Evolutionary conservation across 2,888 invertebrate genomes (phyloP).

Genomic region (Dryobota labecula): DNA sequence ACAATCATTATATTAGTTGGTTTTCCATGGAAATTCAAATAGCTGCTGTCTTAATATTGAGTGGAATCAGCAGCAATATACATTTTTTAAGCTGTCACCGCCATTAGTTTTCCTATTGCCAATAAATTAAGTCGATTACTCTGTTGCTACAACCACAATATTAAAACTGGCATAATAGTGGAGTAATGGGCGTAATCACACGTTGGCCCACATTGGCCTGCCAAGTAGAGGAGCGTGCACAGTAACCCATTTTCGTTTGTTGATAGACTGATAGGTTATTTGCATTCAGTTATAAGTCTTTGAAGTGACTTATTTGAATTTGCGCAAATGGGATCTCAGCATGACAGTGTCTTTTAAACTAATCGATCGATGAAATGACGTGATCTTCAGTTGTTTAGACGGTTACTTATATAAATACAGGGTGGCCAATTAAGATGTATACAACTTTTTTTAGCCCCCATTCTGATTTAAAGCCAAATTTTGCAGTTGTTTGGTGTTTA

Average conservation of each 20-base stretch:
- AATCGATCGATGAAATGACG: conserved; percentile 35
- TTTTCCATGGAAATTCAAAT: conserved; percentile 14
- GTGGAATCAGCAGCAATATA: conserved; percentile 4
- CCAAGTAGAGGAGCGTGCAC: conserved; percentile 29
- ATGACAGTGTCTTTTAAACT: conserved; percentile 38
- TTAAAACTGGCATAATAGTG: conserved; percentile 33
- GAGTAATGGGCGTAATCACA: conserved; percentile 18
- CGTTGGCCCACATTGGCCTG: conserved; percentile 29
- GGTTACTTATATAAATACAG: too few relatives aligned
- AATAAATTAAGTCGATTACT: conserved; percentile 32
- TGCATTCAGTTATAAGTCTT: conserved; percentile 15
- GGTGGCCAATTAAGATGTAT: too few relatives aligned
- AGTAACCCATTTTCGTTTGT: conserved; percentile 19
- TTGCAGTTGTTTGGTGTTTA: too few relatives aligned
- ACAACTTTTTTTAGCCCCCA: too few relatives aligned
- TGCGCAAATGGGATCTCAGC: conserved; percentile 31
- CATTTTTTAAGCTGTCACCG: conserved; percentile 21
- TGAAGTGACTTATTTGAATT: conserved; percentile 27
- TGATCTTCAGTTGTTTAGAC: conserved; percentile 21
- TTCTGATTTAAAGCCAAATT: too few relatives aligned
- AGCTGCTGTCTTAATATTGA: neutral
- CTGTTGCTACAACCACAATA: conserved; percentile 25
- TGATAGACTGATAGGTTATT: conserved; percentile 11
- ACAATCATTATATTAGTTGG: neutral
- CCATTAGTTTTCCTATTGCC: conserved; percentile 41